These are phyloP conservation scores for Sericinus montela DNA, from an alignment of 2,888 invertebrate species.

Conservation along the genomic window DNA sequence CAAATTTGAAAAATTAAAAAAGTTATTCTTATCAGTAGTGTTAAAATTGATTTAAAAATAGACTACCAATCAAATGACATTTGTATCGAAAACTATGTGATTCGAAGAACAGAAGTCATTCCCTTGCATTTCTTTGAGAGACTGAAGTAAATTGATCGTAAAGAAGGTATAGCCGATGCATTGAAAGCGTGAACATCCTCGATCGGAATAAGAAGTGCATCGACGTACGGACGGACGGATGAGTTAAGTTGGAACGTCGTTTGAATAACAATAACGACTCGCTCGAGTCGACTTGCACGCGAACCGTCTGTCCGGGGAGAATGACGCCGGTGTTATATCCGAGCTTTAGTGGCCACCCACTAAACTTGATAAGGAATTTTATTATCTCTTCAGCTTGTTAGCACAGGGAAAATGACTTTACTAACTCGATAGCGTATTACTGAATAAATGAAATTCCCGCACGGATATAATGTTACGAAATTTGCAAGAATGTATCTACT, in stretches of 20 bases:
- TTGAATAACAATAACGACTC: conserved; percentile 54
- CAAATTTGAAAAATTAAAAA: too few species aligned
- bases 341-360: conserved; percentile 14
- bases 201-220: conserved; percentile 50
- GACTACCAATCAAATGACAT: too few species aligned
- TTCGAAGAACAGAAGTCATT: conserved; percentile 32
- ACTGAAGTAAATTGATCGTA: conserved; percentile 47
- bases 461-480: background rate
- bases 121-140: conserved; percentile 37
- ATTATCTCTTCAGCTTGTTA: conserved; percentile 10
- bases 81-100: too few species aligned
- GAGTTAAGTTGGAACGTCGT: conserved; percentile 41
- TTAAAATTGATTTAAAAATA: too few species aligned
- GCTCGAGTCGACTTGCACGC: conserved; percentile 17
- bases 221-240: conserved; percentile 52
- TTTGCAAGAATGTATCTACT: background rate
- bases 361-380: conserved; percentile 13
- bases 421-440: background rate
- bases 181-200: conserved; percentile 42
- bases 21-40: too few species aligned
- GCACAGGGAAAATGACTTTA: conserved; percentile 13
- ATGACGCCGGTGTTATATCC: conserved; percentile 3
- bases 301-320: conserved; percentile 23
- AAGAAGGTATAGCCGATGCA: conserved; percentile 42
- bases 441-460: background rate